Evolutionary conservation across 2,888 invertebrate genomes (phyloP).

Genomic region (Gandaritis pyraliata): DNA sequence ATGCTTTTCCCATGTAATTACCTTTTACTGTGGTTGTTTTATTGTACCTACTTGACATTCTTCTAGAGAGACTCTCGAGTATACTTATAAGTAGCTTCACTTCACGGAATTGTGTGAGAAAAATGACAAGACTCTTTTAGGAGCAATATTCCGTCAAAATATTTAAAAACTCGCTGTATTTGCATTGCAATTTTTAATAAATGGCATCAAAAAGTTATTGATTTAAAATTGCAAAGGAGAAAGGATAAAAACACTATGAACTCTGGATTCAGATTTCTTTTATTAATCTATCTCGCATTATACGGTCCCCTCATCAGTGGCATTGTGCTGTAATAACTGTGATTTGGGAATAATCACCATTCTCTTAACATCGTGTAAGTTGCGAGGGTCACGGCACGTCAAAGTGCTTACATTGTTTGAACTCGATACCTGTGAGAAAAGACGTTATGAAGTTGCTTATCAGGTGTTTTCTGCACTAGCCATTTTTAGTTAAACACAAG

Average conservation of each 20-base stretch:
- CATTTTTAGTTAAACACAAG: slow-evolving; percentile 25
- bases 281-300: slow-evolving; percentile 47
- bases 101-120: too few species aligned
- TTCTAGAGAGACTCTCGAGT: not conserved
- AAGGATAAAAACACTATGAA: slow-evolving; percentile 6
- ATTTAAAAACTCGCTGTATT: too few species aligned
- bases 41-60: not conserved
- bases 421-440: slow-evolving; percentile 81
- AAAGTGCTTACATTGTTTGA: slow-evolving; percentile 58
- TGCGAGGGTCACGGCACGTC: slow-evolving; percentile 50
- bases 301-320: slow-evolving; percentile 57
- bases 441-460: slow-evolving; percentile 56
- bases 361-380: slow-evolving; percentile 57
- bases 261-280: slow-evolving; percentile 28
- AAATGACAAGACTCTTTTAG: too few species aligned
- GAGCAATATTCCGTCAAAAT: too few species aligned
- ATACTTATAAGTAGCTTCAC: too few species aligned
- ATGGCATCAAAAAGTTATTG: not conserved
- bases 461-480: slow-evolving; percentile 43
- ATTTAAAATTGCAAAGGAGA: slow-evolving; percentile 4
- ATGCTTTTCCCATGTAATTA: slow-evolving; percentile 15
- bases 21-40: slow-evolving; percentile 8
- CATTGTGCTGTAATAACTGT: slow-evolving; percentile 77
- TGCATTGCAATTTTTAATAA: too few species aligned
- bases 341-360: slow-evolving; percentile 71